Percentiles rank a stretch among this genome's conserved stretches.
Conservation (phyloP, 2,113 vertebrate species). For the Indri indri region DNA sequence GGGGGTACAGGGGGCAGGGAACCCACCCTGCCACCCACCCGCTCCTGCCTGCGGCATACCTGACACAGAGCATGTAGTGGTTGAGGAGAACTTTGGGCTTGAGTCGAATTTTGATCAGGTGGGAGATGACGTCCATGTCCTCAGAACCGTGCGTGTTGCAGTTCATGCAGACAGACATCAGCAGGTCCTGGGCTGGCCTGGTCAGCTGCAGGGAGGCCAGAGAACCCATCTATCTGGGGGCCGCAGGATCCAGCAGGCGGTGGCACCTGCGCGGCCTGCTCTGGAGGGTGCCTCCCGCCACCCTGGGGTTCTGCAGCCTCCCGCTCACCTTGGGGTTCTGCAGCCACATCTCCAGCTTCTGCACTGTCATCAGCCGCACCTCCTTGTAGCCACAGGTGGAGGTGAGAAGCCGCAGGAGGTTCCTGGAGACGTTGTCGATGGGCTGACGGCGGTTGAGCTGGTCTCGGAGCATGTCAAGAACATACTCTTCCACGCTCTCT, state of each 20-base stretch:
- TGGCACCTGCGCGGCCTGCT: neutral
- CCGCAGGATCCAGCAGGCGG: too few relatives aligned
- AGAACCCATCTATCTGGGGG: too few relatives aligned
- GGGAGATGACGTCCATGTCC: conserved; percentile 97
- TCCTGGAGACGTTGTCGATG: conserved; percentile 97
- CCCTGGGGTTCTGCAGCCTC: conserved; percentile 99
- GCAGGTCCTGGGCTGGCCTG: conserved; percentile 96
- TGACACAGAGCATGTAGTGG: conserved; percentile 70
- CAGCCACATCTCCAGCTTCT: conserved; percentile 98
- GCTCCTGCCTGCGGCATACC: accelerated
- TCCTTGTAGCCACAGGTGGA: conserved; percentile 97
- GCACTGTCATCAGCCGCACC: conserved; percentile 94
- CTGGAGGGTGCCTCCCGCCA: conserved; percentile 31
- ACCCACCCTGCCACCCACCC: accelerated
- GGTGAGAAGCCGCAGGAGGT: conserved; percentile 95
- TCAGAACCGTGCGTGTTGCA: conserved; percentile 93
- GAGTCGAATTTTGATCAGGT: conserved; percentile 97
- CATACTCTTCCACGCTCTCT: conserved; percentile 97
- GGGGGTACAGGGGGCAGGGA: neutral
- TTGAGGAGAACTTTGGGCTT: conserved; percentile 95
- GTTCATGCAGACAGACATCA: conserved; percentile 99
- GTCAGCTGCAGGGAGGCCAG: conserved; percentile 87
- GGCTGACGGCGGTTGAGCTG: conserved; percentile 97
- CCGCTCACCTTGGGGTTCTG: conserved; percentile 96
- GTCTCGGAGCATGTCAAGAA: conserved; percentile 95